phyloP scores from a whole-genome alignment of 2,797 vertebrate species.

The Staurois parvus region DNA sequence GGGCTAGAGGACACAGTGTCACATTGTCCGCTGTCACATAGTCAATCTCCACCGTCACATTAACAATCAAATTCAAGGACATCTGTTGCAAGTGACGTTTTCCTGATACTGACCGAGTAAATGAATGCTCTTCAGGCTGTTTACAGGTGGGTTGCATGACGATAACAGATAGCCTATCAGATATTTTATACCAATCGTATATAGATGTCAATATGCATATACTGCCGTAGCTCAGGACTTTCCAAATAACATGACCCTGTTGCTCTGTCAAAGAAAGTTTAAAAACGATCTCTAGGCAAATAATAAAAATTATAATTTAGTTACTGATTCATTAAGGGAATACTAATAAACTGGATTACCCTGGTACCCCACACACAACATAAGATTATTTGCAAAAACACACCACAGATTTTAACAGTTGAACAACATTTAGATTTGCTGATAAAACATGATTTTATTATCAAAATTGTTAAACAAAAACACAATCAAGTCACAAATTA shows the following conservation, averaged over 20 bases:
- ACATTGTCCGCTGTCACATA: constrained; percentile 24
- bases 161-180: constrained; percentile 1
- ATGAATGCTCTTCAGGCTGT: neutral
- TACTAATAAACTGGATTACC: too few relatives aligned
- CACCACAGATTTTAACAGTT: too few relatives aligned
- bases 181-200: neutral
- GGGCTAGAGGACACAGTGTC: constrained; percentile 29
- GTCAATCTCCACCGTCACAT: constrained; percentile 34
- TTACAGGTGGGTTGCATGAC: neutral
- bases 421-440: too few relatives aligned
- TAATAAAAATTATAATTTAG: too few relatives aligned
- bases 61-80: constrained; percentile 47
- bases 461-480: too few relatives aligned
- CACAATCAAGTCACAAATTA: too few relatives aligned
- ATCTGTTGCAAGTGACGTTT: neutral
- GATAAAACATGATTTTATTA: too few relatives aligned
- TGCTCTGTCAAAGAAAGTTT: too few relatives aligned
- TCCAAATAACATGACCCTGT: neutral
- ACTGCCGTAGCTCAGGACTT: neutral
- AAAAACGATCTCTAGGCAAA: too few relatives aligned
- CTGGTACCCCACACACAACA: too few relatives aligned
- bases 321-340: neutral
- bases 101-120: neutral
- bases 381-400: too few relatives aligned
- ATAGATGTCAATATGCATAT: neutral